A percentile compares a stretch with the other conserved stretches of the same genome.
Evolutionary conservation across 2,888 invertebrate genomes (phyloP).

Genomic region (Caenorhabditis wallacei): DNA sequence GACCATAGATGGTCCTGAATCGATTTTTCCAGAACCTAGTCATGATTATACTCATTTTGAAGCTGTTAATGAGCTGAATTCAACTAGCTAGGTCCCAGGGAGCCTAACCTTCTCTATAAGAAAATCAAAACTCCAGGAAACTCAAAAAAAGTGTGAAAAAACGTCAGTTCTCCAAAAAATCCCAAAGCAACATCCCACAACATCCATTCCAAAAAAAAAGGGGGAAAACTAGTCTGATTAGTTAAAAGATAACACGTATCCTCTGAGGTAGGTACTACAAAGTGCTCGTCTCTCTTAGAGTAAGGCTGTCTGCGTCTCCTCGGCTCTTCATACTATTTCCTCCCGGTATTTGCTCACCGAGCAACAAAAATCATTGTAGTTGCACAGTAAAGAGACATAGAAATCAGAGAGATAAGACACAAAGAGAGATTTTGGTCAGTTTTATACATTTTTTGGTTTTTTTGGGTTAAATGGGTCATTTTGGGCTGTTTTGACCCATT

Average conservation of each 20-base stretch:
- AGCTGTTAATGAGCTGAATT: no score
- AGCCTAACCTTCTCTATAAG: not conserved
- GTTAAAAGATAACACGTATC: not conserved
- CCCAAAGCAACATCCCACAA: not conserved
- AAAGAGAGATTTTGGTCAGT: constrained; percentile 37
- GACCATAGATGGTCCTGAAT: not conserved
- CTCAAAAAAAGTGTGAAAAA: no score
- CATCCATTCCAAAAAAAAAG: not conserved
- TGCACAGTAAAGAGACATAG: constrained; percentile 18
- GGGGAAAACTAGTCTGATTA: not conserved
- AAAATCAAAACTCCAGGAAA: not conserved
- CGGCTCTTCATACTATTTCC: not conserved
- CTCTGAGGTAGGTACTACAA: constrained; percentile 11
- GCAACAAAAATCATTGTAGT: constrained; percentile 17
- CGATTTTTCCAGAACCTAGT: not conserved
- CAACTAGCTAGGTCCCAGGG: not conserved
- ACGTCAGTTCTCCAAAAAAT: no score
- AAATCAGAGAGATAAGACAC: not conserved
- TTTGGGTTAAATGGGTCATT: not conserved
- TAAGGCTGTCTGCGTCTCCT: not conserved
- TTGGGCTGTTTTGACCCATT: no score
- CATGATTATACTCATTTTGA: not conserved
- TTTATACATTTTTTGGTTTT: not conserved
- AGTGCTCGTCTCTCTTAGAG: not conserved
- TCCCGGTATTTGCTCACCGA: constrained; percentile 8